A percentile compares a stretch with the other conserved stretches of the same genome.
Conservation (phyloP, 2,888 invertebrate species). For the Calephelis perditalis region DNA sequence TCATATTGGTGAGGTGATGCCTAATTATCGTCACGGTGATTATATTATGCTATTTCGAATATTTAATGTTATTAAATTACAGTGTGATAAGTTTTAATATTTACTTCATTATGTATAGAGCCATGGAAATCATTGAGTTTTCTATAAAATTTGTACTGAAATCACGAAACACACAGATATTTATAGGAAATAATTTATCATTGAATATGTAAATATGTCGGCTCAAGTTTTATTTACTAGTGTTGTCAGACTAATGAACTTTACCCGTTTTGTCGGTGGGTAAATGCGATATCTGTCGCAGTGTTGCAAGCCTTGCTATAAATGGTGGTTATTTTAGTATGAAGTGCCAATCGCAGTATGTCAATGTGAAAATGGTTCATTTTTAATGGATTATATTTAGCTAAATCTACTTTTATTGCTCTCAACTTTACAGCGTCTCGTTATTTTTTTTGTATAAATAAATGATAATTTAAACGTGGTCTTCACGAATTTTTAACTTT, state of each 20-base stretch:
- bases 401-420: slow-evolving; percentile 36
- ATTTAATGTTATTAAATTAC: slow-evolving; percentile 11
- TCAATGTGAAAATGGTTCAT: slow-evolving; percentile 19
- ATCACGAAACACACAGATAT: slow-evolving; percentile 17
- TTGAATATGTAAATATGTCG: slow-evolving; percentile 31
- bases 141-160: slow-evolving; percentile 11
- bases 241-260: slow-evolving; percentile 26
- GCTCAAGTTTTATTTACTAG: slow-evolving; percentile 27
- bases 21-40: neutral
- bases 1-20: neutral
- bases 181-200: slow-evolving; percentile 23
- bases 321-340: slow-evolving; percentile 1
- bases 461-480: slow-evolving; percentile 27
- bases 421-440: slow-evolving; percentile 34
- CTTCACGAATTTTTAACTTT: slow-evolving; percentile 38
- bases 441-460: slow-evolving; percentile 38
- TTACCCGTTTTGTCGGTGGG: slow-evolving; percentile 3
- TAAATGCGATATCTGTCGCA: slow-evolving; percentile 7
- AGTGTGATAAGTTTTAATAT: slow-evolving; percentile 11
- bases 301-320: slow-evolving; percentile 13
- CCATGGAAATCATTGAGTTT: slow-evolving; percentile 9
- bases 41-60: neutral
- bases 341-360: slow-evolving; percentile 31
- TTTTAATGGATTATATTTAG: slow-evolving; percentile 28
- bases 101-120: slow-evolving; percentile 12